Evolutionary conservation across 2,113 vertebrate species (phyloP), one percentile per base, ranked within the genome.

Genomic region (Pimephales promelas): DNA sequence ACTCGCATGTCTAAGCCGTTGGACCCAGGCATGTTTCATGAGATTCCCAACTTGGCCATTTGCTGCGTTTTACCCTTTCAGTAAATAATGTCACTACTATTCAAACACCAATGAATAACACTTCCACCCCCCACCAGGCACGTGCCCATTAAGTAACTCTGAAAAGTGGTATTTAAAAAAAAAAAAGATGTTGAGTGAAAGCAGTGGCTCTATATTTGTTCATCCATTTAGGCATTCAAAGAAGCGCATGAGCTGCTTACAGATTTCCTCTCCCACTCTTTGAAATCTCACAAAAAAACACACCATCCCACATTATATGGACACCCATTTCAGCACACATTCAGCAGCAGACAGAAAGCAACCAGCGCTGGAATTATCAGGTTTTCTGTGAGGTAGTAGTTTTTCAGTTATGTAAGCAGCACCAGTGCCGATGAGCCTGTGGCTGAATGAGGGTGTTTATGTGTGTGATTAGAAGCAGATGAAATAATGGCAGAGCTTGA

Each of bases 401-500:
- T 91, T 88, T 86, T 81, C 79, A 7, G 59, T 92, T 91, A 91
- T 85, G 83, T 91, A 91, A 93, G 90, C 79, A 8, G 75, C 87
- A 89, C 88, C 87, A 5, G 87, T 85, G 86, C 79, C 56, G 61
- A 87, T 88, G 85, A 87, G 85, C 66, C 61, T n/a, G 83, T 71
- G 31, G 36, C 72, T 62, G 59, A 81, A 86, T 56, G 80, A 57
- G 36, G 31, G 20, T 61, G 75, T 28, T 56, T 81, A 14, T 70
- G 52, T 84, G n/a, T 81, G 71, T 78, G 59, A 59, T 52, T 49
- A 10, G 10, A 28, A 24, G 45, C 68, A 43, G 52, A 82, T 82
- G 13, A 57, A 72, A 16, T n/a, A 8, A 28, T 28, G 31, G 31
- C 31, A 61, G n/a, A 28, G 43, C 71, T 45, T 40, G 14, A 73